Conservation (phyloP, 2,797 vertebrate genomes). For the Karalla daura region DNA sequence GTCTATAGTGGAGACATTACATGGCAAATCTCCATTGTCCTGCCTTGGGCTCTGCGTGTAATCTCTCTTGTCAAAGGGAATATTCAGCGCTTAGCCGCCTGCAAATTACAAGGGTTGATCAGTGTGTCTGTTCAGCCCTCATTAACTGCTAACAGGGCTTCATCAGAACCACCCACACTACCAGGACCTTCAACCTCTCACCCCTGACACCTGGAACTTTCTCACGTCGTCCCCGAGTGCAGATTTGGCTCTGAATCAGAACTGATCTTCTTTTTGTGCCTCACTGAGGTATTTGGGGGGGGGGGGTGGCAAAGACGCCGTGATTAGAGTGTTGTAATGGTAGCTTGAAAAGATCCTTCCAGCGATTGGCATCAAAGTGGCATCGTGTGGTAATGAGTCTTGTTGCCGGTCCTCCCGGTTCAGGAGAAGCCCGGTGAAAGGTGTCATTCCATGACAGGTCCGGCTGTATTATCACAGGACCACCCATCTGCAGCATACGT, state of each 20-base stretch:
- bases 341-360: slow-evolving; percentile 27
- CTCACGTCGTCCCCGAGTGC: slow-evolving; percentile 46
- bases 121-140: slow-evolving; percentile 78
- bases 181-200: slow-evolving; percentile 81
- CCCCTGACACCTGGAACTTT: slow-evolving; percentile 78
- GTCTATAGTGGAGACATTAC: slow-evolving; percentile 79
- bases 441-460: slow-evolving; percentile 68
- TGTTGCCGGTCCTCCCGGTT: no score
- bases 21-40: slow-evolving; percentile 81
- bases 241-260: slow-evolving; percentile 48
- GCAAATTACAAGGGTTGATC: slow-evolving; percentile 82
- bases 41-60: slow-evolving; percentile 68
- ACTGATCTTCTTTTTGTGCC: slow-evolving; percentile 53
- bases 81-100: slow-evolving; percentile 81
- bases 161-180: slow-evolving; percentile 81
- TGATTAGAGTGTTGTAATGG: slow-evolving; percentile 40
- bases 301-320: no score
- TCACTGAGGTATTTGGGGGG: slow-evolving; percentile 21
- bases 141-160: slow-evolving; percentile 79
- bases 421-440: slow-evolving; percentile 23
- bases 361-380: slow-evolving; percentile 32
- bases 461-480: slow-evolving; percentile 77
- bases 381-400: slow-evolving; percentile 27
- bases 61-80: slow-evolving; percentile 82
- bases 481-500: slow-evolving; percentile 82